These are phyloP conservation scores for Achlya flavicornis DNA, from an alignment of 2,888 invertebrate species.

Conservation along the genomic window DNA sequence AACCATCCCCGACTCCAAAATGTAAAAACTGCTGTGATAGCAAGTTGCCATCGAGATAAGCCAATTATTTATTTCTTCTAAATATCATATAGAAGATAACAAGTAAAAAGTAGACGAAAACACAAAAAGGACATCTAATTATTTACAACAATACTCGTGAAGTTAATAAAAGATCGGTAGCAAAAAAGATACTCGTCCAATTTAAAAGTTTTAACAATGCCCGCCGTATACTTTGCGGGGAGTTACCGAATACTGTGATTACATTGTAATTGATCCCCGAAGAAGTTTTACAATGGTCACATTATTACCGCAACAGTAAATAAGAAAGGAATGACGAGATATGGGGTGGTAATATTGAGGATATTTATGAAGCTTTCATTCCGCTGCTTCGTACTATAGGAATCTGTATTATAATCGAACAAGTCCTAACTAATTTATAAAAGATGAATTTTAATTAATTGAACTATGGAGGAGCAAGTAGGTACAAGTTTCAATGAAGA, in stretches of 20 bases:
- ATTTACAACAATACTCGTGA: conserved; percentile 17
- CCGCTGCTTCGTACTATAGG: too few species aligned
- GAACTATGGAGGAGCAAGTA: too few species aligned
- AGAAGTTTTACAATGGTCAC: conserved; percentile 28
- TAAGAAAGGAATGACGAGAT: conserved; percentile 19
- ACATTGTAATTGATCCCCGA: conserved; percentile 29
- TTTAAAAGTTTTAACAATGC: conserved; percentile 54
- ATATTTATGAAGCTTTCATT: too few species aligned
- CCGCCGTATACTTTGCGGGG: conserved; percentile 22
- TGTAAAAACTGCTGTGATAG: too few species aligned
- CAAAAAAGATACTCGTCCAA: conserved; percentile 26
- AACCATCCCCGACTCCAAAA: too few species aligned
- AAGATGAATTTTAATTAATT: too few species aligned
- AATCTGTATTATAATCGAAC: too few species aligned
- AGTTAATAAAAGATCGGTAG: conserved; percentile 25
- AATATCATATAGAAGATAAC: not conserved
- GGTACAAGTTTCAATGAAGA: too few species aligned
- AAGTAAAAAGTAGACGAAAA: conserved; percentile 3
- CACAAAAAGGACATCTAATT: not conserved
- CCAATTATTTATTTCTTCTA: not conserved
- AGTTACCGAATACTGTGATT: conserved; percentile 32
- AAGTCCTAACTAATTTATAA: too few species aligned
- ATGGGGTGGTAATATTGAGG: too few species aligned
- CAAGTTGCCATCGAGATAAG: not conserved
- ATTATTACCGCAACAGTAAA: conserved; percentile 25